phyloP scores from a whole-genome alignment of 2,113 vertebrate genomes.

The Etia nguti region DNA sequence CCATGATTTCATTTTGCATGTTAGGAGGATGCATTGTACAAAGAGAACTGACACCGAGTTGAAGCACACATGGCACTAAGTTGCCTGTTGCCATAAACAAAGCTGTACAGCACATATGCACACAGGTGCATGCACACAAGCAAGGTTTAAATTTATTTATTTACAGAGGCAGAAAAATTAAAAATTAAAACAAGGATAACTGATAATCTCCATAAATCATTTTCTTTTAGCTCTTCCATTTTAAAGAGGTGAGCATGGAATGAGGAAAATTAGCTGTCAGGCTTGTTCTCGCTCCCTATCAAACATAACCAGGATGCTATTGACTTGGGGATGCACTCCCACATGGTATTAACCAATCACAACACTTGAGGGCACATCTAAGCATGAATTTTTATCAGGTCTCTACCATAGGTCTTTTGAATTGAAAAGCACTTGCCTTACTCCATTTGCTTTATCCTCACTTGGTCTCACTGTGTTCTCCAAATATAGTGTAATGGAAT shows the following conservation, averaged over 20 bases:
- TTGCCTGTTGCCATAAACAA: not conserved
- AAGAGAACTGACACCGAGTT: not conserved
- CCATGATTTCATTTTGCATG: not conserved
- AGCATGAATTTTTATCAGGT: slow-evolving; percentile 38
- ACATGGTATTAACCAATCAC: slow-evolving; percentile 26
- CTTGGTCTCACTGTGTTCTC: not conserved
- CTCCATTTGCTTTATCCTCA: not conserved
- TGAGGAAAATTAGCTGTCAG: slow-evolving; percentile 21
- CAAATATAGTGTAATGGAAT: slow-evolving; percentile 11
- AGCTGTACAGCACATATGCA: not conserved
- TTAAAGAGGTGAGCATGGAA: slow-evolving; percentile 16
- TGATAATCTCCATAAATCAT: slow-evolving; percentile 20
- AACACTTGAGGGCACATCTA: slow-evolving; percentile 17
- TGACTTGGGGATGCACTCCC: slow-evolving; percentile 35
- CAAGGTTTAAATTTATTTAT: not conserved
- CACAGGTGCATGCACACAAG: not conserved
- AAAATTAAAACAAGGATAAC: not conserved
- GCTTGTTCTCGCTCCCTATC: slow-evolving; percentile 39
- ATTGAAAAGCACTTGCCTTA: slow-evolving; percentile 25
- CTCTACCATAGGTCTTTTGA: slow-evolving; percentile 20
- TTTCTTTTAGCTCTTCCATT: not conserved
- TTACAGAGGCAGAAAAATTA: not conserved
- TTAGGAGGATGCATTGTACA: not conserved
- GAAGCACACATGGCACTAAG: not conserved
- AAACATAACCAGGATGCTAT: slow-evolving; percentile 29